phyloP scores from a whole-genome alignment of 2,113 vertebrate species.

The Gadus chalcogrammus region DNA sequence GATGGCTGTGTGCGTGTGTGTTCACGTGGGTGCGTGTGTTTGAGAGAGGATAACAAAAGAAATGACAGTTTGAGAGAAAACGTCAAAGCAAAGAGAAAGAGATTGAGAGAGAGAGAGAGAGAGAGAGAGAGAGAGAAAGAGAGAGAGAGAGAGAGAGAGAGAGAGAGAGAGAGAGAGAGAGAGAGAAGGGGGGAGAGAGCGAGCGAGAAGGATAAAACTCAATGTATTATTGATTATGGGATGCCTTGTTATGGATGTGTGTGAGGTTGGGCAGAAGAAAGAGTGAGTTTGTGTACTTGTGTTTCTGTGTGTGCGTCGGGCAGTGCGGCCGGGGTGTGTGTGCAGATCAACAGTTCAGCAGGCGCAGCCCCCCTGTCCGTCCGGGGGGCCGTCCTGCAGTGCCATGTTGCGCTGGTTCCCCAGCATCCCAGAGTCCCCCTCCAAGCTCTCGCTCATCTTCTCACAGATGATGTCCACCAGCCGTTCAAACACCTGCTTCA shows the following conservation, averaged over 20 bases:
- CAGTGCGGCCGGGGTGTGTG: background rate
- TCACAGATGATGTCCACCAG: constrained; percentile 89
- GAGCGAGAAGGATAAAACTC: too few relatives aligned
- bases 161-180: too few relatives aligned
- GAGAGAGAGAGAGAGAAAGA: too few relatives aligned
- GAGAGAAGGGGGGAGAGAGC: too few relatives aligned
- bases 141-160: too few relatives aligned
- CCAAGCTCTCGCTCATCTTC: constrained; percentile 88
- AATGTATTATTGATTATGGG: too few relatives aligned
- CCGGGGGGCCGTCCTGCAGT: constrained; percentile 64
- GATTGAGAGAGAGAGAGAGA: too few relatives aligned
- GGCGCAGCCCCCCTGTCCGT: constrained; percentile 72
- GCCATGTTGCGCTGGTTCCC: constrained; percentile 68
- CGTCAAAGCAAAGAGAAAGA: too few relatives aligned
- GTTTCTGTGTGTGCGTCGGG: constrained; percentile 9
- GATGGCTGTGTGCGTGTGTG: background rate
- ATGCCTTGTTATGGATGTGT: too few relatives aligned
- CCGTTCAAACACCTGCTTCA: constrained; percentile 89
- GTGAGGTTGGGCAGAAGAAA: background rate
- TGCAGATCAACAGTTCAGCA: constrained; percentile 64
- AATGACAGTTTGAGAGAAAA: too few relatives aligned
- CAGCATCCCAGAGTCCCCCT: constrained; percentile 58
- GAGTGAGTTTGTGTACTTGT: constrained; percentile 1
- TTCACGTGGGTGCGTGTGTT: constrained; percentile 3
- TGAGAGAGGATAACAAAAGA: background rate